phyloP scores from a whole-genome alignment of 2,888 invertebrate species.

The Dysmachus trigonus region DNA sequence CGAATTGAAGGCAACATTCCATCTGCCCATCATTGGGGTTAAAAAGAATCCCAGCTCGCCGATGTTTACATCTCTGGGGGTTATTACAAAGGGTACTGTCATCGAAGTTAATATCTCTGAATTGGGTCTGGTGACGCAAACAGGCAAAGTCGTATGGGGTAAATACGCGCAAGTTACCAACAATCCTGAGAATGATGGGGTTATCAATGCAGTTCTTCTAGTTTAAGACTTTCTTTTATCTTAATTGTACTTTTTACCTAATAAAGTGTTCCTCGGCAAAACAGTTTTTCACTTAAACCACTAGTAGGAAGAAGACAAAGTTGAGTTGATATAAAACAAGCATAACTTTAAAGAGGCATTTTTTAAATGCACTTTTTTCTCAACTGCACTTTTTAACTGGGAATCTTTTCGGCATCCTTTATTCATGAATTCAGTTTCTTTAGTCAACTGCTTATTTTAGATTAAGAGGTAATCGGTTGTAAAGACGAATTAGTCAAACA shows the following conservation, averaged over 20 bases:
- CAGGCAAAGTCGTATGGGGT: conserved; percentile 99
- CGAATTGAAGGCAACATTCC: conserved; percentile 97
- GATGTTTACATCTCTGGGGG: conserved; percentile 96
- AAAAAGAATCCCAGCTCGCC: conserved; percentile 98
- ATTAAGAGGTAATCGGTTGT: too few species aligned
- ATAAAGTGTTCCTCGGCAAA: not conserved
- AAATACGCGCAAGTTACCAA: conserved; percentile 99
- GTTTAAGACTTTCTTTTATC: conserved; percentile 70
- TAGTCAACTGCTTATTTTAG: too few species aligned
- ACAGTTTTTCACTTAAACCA: not conserved
- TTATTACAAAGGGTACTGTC: conserved; percentile 98
- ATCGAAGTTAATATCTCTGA: conserved; percentile 99
- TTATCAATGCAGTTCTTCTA: conserved; percentile 97
- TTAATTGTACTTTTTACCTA: not conserved
- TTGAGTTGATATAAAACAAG: too few species aligned
- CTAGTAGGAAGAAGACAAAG: not conserved
- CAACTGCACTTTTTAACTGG: too few species aligned
- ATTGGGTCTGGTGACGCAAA: conserved; percentile 96
- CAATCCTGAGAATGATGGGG: conserved; percentile 99
- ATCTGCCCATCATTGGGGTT: conserved; percentile 96
- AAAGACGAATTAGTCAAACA: too few species aligned
- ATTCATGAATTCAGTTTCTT: too few species aligned
- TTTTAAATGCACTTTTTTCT: too few species aligned
- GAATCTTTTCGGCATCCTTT: too few species aligned
- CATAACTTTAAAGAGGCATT: too few species aligned